Percentiles rank a stretch among this genome's conserved stretches.
phyloP scores from a whole-genome alignment of 2,888 invertebrate genomes.

The Oscheius myriophilus region DNA sequence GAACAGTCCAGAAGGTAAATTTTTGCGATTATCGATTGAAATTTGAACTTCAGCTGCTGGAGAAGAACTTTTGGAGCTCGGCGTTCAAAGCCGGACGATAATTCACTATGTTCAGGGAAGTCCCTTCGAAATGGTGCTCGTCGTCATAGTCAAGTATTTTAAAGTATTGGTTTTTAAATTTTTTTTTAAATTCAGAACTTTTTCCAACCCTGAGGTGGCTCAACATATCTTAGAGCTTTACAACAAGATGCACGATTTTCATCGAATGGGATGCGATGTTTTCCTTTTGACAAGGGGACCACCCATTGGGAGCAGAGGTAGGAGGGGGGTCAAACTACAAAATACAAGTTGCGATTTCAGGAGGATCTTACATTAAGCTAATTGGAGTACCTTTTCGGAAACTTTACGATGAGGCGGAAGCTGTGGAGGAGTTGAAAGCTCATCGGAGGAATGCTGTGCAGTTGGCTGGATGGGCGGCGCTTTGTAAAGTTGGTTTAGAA shows the following conservation, averaged over 20 bases:
- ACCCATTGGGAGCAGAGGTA: slow-evolving; percentile 47
- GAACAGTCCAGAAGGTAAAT: slow-evolving; percentile 5
- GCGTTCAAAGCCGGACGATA: slow-evolving; percentile 50
- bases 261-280: slow-evolving; percentile 46
- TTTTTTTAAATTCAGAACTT: slow-evolving; percentile 38
- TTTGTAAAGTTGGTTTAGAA: slow-evolving; percentile 37
- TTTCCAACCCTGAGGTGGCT: slow-evolving; percentile 48
- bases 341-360: slow-evolving; percentile 26
- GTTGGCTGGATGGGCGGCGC: slow-evolving; percentile 40
- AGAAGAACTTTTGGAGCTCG: slow-evolving; percentile 36
- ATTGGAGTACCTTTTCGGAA: slow-evolving; percentile 58
- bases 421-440: slow-evolving; percentile 42
- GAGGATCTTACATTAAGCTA: slow-evolving; percentile 55
- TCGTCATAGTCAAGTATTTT: slow-evolving; percentile 45
- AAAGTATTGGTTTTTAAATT: background rate
- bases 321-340: background rate
- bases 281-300: slow-evolving; percentile 55
- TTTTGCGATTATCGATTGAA: background rate
- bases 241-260: slow-evolving; percentile 49
- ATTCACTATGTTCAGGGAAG: slow-evolving; percentile 48
- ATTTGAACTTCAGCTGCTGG: slow-evolving; percentile 22
- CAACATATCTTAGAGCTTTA: slow-evolving; percentile 55
- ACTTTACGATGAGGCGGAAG: slow-evolving; percentile 52
- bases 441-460: slow-evolving; percentile 42
- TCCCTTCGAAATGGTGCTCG: slow-evolving; percentile 46